phyloP scores from a whole-genome alignment of 1,140 invertebrate species.

The Polypedilum pembai region DNA sequence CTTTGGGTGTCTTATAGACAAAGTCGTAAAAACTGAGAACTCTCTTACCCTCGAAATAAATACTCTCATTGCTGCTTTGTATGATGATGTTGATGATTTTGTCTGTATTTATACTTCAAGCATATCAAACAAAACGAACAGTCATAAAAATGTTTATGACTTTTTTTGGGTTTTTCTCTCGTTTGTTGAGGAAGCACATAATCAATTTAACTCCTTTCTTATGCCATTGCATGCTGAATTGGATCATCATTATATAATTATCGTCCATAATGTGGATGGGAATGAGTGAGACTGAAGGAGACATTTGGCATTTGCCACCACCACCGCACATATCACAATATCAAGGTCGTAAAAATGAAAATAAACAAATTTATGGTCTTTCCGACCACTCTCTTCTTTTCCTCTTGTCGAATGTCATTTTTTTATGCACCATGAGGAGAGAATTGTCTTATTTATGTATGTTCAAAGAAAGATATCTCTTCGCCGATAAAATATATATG shows the following conservation, averaged over 20 bases:
- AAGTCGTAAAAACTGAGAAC: background rate
- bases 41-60: background rate
- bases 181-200: slow-evolving; percentile 21
- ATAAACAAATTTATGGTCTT: slow-evolving; percentile 25
- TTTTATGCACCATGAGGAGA: too few species aligned
- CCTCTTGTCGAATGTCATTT: too few species aligned
- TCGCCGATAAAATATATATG: too few species aligned
- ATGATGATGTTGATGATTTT: background rate
- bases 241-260: slow-evolving; percentile 25
- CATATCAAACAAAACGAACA: slow-evolving; percentile 13
- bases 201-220: slow-evolving; percentile 27
- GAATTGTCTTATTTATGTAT: too few species aligned
- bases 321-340: background rate
- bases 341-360: slow-evolving; percentile 22
- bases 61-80: background rate
- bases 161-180: background rate
- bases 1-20: slow-evolving; percentile 16
- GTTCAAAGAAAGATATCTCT: too few species aligned
- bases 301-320: slow-evolving; percentile 26
- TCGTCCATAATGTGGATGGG: slow-evolving; percentile 10
- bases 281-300: background rate
- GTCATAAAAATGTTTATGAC: slow-evolving; percentile 28
- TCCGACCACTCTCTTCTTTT: background rate
- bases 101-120: slow-evolving; percentile 20
- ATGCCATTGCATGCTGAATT: background rate